phyloP scores from a whole-genome alignment of 2,797 vertebrate species.

The Lindbergichthys nudifrons region DNA sequence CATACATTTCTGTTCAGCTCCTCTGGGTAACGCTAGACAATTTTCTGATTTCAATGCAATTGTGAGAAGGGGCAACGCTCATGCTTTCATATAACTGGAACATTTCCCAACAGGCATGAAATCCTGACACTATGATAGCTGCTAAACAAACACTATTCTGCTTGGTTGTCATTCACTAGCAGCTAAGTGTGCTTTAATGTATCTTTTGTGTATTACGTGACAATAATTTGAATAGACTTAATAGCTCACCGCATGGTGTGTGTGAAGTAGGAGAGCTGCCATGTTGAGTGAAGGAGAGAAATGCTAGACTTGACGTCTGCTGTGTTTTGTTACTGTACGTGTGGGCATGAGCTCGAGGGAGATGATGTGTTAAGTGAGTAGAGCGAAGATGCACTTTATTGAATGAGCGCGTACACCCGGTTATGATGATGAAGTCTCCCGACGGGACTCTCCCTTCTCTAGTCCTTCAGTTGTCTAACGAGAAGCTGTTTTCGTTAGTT shows the following conservation, averaged over 20 bases:
- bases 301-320: slow-evolving; percentile 3
- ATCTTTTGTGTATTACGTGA: slow-evolving; percentile 39
- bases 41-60: too few relatives aligned
- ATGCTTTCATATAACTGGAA: slow-evolving; percentile 16
- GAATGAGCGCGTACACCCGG: slow-evolving; percentile 27
- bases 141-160: slow-evolving; percentile 9
- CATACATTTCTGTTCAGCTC: too few relatives aligned
- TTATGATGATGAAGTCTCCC: slow-evolving; percentile 64
- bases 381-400: background rate
- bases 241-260: background rate
- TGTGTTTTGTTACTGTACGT: slow-evolving; percentile 18
- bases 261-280: slow-evolving; percentile 10
- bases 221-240: slow-evolving; percentile 48
- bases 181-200: slow-evolving; percentile 43
- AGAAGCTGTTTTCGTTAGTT: slow-evolving; percentile 75
- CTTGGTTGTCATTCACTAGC: slow-evolving; percentile 21
- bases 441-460: slow-evolving; percentile 48
- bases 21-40: too few relatives aligned
- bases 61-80: background rate
- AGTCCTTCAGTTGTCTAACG: slow-evolving; percentile 58
- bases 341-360: slow-evolving; percentile 12
- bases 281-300: slow-evolving; percentile 19
- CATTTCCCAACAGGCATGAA: slow-evolving; percentile 17
- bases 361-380: slow-evolving; percentile 42
- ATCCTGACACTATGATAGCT: background rate